Evolutionary conservation across 1,140 invertebrate species (phyloP).

Genomic region (Argopecten irradians): DNA sequence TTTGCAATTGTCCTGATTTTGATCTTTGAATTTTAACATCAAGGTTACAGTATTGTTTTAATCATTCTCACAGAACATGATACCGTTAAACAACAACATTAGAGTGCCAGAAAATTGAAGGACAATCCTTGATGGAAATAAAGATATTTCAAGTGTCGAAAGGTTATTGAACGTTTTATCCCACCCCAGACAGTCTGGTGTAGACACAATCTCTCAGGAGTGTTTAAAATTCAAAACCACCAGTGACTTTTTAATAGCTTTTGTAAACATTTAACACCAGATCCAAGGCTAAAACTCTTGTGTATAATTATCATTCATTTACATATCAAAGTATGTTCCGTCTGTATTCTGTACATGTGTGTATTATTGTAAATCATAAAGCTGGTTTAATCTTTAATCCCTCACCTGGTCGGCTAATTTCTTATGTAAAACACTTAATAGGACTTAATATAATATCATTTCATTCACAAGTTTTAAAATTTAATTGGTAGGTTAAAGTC

Average conservation of each 20-base stretch:
- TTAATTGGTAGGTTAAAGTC: conserved; percentile 22
- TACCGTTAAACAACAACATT: too few species aligned
- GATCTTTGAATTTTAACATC: too few species aligned
- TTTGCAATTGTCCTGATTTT: too few species aligned
- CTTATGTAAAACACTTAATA: neutral
- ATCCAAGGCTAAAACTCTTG: neutral
- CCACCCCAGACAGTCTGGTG: neutral
- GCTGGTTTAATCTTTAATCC: neutral
- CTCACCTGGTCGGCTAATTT: neutral
- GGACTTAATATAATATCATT: neutral
- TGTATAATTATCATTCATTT: neutral
- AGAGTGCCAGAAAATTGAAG: neutral
- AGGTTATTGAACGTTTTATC: conserved; percentile 15
- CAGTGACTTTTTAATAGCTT: neutral
- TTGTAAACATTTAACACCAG: neutral
- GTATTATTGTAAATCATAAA: neutral
- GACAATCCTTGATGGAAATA: neutral
- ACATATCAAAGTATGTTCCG: neutral
- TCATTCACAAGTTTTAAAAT: neutral
- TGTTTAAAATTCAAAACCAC: conserved; percentile 18
- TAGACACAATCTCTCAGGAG: neutral
- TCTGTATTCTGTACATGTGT: neutral
- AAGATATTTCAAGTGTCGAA: neutral
- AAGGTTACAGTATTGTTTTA: too few species aligned
- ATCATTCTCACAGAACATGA: too few species aligned